Conservation (phyloP, 1,140 invertebrate genomes). For the Bombus cullumanus region DNA sequence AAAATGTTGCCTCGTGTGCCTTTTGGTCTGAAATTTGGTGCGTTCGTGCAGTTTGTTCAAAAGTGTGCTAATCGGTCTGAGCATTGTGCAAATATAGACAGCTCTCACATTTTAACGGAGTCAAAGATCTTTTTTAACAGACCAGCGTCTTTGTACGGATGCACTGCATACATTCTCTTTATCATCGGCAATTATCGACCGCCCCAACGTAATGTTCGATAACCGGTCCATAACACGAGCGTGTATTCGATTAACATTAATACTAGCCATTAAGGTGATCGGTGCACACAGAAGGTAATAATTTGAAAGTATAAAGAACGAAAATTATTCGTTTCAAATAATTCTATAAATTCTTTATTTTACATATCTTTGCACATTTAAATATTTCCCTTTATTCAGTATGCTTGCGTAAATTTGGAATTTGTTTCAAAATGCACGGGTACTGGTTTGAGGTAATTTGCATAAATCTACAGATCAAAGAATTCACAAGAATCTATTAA, state of each 20-base stretch:
- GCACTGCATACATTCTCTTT: neutral
- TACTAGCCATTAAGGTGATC: neutral
- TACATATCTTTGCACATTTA: neutral
- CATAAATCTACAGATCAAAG: too few relatives aligned
- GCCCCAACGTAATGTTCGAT: too few relatives aligned
- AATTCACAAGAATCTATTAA: too few relatives aligned
- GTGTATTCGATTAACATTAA: neutral
- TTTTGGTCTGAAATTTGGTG: neutral
- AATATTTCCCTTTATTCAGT: too few relatives aligned
- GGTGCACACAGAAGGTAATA: neutral
- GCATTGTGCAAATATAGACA: neutral
- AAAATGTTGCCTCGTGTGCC: neutral
- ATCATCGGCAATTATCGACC: conserved; percentile 4
- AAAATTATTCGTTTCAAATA: neutral
- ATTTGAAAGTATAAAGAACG: neutral
- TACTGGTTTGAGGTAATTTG: too few relatives aligned
- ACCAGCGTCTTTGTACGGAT: neutral
- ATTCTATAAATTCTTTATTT: neutral
- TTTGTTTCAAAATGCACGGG: too few relatives aligned
- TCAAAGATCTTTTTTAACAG: neutral
- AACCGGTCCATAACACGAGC: neutral
- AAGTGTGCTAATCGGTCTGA: neutral
- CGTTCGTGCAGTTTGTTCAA: neutral
- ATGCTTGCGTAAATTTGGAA: too few relatives aligned
- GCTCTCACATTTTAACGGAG: neutral